These are phyloP conservation scores for Leptonema lineaticorne DNA, from an alignment of 1,140 invertebrate genomes.

Conservation along the genomic window DNA sequence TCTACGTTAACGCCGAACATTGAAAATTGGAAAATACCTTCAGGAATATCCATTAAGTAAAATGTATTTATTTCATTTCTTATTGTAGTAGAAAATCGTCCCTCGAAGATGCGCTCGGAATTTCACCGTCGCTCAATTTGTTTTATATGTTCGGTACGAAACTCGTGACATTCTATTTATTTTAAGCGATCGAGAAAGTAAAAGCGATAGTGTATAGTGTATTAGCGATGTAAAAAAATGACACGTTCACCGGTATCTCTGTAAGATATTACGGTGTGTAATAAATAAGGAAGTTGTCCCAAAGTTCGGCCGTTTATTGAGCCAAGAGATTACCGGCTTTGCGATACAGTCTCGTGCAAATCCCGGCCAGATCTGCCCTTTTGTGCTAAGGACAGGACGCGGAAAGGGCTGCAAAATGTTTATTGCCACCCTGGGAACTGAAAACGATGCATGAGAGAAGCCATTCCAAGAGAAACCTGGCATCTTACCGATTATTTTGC, in stretches of 20 bases:
- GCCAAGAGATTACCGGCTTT: conserved; percentile 33
- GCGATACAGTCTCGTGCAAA: conserved; percentile 29
- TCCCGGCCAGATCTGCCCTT: conserved; percentile 26
- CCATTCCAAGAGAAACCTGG: not conserved
- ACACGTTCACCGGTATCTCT: conserved; percentile 8
- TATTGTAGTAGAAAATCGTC: not conserved
- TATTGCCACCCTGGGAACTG: conserved; percentile 25
- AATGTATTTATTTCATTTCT: conserved; percentile 24
- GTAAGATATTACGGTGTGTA: conserved; percentile 3
- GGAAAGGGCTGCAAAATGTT: conserved; percentile 29
- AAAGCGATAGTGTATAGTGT: not conserved
- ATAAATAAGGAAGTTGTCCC: conserved; percentile 23
- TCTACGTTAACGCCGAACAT: not conserved
- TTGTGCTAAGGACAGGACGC: conserved; percentile 23
- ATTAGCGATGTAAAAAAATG: conserved; percentile 20
- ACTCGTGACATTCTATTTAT: not conserved
- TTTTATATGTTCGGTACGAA: not conserved
- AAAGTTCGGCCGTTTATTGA: conserved; percentile 35
- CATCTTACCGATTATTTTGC: conserved; percentile 17
- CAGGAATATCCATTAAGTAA: conserved; percentile 23
- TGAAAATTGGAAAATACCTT: conserved; percentile 25
- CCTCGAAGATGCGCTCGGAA: not conserved
- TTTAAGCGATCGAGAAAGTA: not conserved
- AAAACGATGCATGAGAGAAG: not conserved
- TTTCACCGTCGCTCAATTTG: not conserved